Conservation (phyloP, 1,140 invertebrate species). For the Panulirus ornatus region DNA sequence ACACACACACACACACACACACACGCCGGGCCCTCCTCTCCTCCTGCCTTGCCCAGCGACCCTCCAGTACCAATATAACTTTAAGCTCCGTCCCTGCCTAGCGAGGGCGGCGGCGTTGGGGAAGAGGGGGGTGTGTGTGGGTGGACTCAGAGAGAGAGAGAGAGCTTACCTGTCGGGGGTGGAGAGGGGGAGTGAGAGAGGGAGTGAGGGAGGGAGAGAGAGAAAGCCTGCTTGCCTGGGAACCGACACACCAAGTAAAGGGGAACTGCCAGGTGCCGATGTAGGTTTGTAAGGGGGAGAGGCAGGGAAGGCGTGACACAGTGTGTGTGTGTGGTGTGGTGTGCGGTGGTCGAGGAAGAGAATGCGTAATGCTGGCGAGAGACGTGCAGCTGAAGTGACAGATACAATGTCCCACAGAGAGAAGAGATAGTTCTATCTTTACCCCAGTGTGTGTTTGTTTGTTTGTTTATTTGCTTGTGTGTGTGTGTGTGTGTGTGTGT, state of each 20-base stretch:
- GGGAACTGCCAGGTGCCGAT: neutral
- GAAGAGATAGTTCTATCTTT: no score
- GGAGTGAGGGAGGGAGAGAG: neutral
- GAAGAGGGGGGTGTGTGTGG: no score
- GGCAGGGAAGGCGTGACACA: no score
- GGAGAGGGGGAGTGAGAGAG: neutral
- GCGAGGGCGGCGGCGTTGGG: neutral
- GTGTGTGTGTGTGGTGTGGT: neutral
- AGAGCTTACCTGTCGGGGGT: neutral
- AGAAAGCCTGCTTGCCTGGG: neutral
- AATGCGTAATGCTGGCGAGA: no score
- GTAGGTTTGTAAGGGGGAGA: no score
- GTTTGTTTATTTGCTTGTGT: no score
- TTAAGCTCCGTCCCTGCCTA: neutral
- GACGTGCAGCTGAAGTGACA: no score
- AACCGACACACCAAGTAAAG: conserved; percentile 14
- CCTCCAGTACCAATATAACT: neutral
- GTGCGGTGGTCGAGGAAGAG: no score
- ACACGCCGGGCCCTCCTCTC: neutral
- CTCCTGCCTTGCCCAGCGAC: neutral
- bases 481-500: no score
- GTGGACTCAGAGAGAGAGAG: neutral
- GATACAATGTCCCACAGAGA: no score
- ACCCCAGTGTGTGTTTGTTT: no score
- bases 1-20: no score